Evolutionary conservation across 2,888 invertebrate species (phyloP).

Genomic region (Neelides folsomi): DNA sequence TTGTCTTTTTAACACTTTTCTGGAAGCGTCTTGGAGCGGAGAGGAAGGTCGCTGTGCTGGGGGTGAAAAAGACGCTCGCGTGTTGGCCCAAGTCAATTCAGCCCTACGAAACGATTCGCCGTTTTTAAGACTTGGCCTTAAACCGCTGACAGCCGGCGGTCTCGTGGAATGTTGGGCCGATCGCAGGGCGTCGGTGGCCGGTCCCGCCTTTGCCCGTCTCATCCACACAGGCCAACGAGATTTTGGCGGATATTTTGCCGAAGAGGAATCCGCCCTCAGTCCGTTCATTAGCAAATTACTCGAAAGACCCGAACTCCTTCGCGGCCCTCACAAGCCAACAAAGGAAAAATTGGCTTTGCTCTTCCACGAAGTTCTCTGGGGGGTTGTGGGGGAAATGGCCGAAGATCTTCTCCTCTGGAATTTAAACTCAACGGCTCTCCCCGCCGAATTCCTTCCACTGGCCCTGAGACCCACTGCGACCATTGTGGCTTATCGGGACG

Average conservation of each 20-base stretch:
- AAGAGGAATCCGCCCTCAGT: conserved; percentile 19
- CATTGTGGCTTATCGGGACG: background rate
- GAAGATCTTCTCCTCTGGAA: conserved; percentile 68
- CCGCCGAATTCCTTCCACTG: conserved; percentile 14
- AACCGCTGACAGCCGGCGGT: conserved; percentile 57
- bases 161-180: conserved; percentile 46
- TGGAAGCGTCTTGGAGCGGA: conserved; percentile 21
- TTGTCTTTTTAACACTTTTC: conserved; percentile 9
- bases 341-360: conserved; percentile 52
- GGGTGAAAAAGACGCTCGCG: conserved; percentile 6
- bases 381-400: conserved; percentile 61
- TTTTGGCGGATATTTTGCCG: conserved; percentile 15
- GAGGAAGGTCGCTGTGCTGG: too few relatives aligned
- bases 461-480: conserved; percentile 9
- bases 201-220: conserved; percentile 12
- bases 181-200: conserved; percentile 19
- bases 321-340: background rate
- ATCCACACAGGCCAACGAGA: background rate
- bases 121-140: conserved; percentile 52
- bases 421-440: conserved; percentile 6
- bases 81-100: conserved; percentile 25
- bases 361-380: conserved; percentile 64
- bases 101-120: conserved; percentile 42
- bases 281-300: conserved; percentile 19
- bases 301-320: conserved; percentile 22